A percentile compares a stretch with the other conserved stretches of the same genome.
phyloP scores from a whole-genome alignment of 2,888 invertebrate genomes.

The Ommatoiulus sabulosus region DNA sequence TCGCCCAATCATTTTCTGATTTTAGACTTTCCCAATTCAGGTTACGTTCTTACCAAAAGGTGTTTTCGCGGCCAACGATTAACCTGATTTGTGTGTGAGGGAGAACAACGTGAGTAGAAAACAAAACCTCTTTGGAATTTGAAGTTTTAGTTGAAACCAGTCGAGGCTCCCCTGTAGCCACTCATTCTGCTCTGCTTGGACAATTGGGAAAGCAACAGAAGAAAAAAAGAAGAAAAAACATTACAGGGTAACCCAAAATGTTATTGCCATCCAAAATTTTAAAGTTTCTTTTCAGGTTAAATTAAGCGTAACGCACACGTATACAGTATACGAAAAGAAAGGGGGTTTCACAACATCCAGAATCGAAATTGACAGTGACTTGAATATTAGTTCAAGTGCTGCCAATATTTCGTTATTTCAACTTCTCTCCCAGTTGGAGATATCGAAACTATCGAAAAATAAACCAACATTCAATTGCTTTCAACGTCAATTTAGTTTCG shows the following conservation, averaged over 20 bases:
- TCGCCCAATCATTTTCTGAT: background rate
- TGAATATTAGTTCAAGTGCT: too few relatives aligned
- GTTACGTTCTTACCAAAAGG: background rate
- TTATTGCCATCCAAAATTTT: background rate
- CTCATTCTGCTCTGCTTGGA: background rate
- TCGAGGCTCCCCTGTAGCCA: background rate
- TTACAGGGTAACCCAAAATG: background rate
- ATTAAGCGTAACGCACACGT: too few relatives aligned
- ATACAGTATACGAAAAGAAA: too few relatives aligned
- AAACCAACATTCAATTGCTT: too few relatives aligned
- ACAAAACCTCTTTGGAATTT: background rate
- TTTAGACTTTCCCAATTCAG: constrained; percentile 17
- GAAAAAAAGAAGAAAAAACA: background rate
- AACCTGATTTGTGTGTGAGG: constrained; percentile 45
- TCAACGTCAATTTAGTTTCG: too few relatives aligned
- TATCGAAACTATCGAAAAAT: too few relatives aligned
- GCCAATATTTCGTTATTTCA: too few relatives aligned
- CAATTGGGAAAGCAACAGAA: background rate
- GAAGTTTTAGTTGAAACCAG: background rate
- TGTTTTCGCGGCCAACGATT: constrained; percentile 19
- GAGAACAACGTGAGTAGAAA: constrained; percentile 15
- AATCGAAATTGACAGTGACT: too few relatives aligned
- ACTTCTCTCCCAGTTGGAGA: too few relatives aligned
- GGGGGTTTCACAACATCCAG: too few relatives aligned
- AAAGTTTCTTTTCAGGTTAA: too few relatives aligned